phyloP scores from a whole-genome alignment of 2,888 invertebrate genomes.

The Cephus pulcher region DNA sequence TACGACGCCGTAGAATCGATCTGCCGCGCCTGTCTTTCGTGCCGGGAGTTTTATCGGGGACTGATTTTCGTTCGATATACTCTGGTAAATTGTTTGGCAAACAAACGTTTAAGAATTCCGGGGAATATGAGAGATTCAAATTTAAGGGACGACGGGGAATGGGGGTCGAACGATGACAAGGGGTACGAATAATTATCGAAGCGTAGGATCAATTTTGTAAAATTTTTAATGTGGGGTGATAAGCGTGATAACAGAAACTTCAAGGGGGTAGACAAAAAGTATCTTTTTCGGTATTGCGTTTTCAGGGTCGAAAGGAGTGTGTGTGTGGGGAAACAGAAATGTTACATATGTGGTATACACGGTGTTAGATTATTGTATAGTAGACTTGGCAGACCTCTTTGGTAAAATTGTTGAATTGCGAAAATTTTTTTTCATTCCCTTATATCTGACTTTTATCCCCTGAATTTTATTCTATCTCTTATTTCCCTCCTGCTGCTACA shows the following conservation, averaged over 20 bases:
- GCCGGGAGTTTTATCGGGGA: background rate
- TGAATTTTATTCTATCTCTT: constrained; percentile 29
- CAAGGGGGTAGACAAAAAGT: background rate
- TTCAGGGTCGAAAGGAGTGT: background rate
- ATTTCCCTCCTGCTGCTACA: background rate
- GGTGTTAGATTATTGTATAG: constrained; percentile 43
- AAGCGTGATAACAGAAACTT: background rate
- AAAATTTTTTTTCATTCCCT: constrained; percentile 39
- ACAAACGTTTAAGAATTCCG: background rate
- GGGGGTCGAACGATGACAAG: too few species aligned
- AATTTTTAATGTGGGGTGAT: background rate
- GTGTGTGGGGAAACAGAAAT: background rate
- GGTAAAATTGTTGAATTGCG: constrained; percentile 46
- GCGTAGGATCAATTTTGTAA: background rate
- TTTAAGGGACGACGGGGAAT: background rate
- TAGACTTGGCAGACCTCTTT: constrained; percentile 50
- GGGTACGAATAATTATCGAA: background rate
- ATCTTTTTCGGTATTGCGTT: background rate
- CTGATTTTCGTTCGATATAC: background rate
- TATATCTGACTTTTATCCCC: constrained; percentile 50
- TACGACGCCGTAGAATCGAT: background rate
- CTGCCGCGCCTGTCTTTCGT: background rate
- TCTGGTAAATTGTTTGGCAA: background rate
- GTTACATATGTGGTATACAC: background rate
- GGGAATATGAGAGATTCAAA: background rate